These are phyloP conservation scores for Frankliniella intonsa DNA, from an alignment of 2,888 invertebrate genomes.

Conservation along the genomic window DNA sequence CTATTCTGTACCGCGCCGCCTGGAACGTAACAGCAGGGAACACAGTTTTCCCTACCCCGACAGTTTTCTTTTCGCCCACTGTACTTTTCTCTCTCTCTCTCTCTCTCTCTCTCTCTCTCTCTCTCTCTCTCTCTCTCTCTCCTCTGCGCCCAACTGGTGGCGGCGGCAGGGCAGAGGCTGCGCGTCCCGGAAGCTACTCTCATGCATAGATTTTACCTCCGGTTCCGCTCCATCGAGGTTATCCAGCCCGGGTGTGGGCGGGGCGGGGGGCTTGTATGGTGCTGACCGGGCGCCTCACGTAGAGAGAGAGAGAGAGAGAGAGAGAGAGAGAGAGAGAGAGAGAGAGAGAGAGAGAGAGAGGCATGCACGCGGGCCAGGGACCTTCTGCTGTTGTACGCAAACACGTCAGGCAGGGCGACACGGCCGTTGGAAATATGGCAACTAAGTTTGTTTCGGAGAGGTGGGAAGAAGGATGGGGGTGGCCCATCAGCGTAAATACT, in stretches of 20 bases:
- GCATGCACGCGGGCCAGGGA: background rate
- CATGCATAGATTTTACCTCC: background rate
- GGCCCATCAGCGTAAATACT: no score
- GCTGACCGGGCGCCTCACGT: background rate
- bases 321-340: conserved; percentile 16
- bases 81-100: background rate
- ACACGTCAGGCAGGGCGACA: no score
- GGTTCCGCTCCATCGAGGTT: background rate
- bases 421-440: no score
- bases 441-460: no score
- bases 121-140: background rate
- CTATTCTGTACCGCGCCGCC: no score
- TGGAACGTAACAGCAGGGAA: no score
- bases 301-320: background rate
- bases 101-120: background rate
- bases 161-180: background rate
- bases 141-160: background rate
- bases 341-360: conserved; percentile 8
- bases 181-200: background rate
- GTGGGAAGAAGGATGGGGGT: no score
- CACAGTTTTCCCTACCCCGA: no score
- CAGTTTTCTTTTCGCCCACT: background rate
- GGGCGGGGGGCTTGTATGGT: background rate
- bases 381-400: no score
- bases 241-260: background rate